Conservation (phyloP, 1,140 invertebrate genomes). For the Bombus superbus region DNA sequence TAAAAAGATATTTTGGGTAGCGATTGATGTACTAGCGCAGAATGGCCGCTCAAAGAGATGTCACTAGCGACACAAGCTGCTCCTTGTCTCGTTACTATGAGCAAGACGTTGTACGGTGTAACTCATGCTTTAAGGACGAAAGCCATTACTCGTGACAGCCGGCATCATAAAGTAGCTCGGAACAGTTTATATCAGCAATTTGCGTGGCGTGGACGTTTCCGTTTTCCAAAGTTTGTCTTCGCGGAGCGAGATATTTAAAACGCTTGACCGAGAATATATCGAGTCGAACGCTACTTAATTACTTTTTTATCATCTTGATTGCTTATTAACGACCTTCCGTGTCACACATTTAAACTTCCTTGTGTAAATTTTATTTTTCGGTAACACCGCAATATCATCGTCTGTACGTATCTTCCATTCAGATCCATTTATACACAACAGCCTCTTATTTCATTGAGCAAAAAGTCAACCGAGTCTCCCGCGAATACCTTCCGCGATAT, state of each 20-base stretch:
- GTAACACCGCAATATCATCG: too few relatives aligned
- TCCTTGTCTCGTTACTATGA: background rate
- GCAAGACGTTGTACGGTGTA: constrained; percentile 6
- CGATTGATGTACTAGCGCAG: background rate
- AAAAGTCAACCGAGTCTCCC: background rate
- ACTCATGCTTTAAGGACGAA: background rate
- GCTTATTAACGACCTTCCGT: background rate
- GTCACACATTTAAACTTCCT: too few relatives aligned
- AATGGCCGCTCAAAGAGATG: constrained; percentile 6
- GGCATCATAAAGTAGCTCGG: background rate
- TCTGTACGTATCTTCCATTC: too few relatives aligned
- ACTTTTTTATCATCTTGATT: background rate
- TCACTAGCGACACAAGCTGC: background rate
- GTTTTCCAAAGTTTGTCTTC: background rate
- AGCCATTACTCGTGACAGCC: background rate
- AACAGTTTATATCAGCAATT: constrained; percentile 2
- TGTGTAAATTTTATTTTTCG: too few relatives aligned
- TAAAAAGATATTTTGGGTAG: constrained; percentile 27
- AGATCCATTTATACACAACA: background rate
- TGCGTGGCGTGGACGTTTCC: background rate
- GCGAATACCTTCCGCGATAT: background rate
- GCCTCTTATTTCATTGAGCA: background rate
- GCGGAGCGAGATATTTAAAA: background rate
- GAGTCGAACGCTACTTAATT: background rate
- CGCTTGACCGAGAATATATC: background rate